Percentiles rank a stretch among this genome's conserved stretches.
These are phyloP conservation scores for Procambarus virginalis DNA, from an alignment of 1,140 invertebrate genomes.

Conservation along the genomic window DNA sequence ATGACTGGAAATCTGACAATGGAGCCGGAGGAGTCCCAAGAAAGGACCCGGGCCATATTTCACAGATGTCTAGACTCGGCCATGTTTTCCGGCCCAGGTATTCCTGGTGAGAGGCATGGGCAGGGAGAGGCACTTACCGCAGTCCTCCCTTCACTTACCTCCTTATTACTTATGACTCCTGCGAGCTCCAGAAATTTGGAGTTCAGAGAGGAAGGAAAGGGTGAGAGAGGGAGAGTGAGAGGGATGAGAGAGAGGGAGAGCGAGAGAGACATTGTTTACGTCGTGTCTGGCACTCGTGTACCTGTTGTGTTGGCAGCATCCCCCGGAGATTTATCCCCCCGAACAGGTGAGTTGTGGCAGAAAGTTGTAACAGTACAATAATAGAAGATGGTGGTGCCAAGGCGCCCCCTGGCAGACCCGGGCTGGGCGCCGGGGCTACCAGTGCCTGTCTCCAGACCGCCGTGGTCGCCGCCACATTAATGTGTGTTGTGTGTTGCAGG, in stretches of 20 bases:
- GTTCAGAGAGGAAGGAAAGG: neutral
- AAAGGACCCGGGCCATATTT: neutral
- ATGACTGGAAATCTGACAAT: neutral
- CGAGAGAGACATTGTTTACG: neutral
- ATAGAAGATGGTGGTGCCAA: neutral
- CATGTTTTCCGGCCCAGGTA: no score
- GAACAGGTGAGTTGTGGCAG: neutral
- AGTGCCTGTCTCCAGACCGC: neutral
- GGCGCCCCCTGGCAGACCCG: neutral
- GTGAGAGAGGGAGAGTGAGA: neutral
- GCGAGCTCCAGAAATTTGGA: neutral
- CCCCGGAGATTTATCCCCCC: no score
- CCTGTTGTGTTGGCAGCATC: neutral
- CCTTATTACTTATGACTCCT: no score
- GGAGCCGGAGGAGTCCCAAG: neutral
- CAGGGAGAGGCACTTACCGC: neutral
- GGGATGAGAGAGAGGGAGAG: neutral
- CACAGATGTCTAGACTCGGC: neutral
- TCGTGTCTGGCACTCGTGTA: neutral
- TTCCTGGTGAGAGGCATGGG: neutral
- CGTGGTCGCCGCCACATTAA: neutral
- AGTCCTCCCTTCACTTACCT: no score
- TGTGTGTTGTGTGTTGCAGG: constrained; percentile 24
- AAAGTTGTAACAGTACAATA: constrained; percentile 11
- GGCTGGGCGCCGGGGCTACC: neutral